phyloP scores from a whole-genome alignment of 2,888 invertebrate species.

The Parnassius apollo region DNA sequence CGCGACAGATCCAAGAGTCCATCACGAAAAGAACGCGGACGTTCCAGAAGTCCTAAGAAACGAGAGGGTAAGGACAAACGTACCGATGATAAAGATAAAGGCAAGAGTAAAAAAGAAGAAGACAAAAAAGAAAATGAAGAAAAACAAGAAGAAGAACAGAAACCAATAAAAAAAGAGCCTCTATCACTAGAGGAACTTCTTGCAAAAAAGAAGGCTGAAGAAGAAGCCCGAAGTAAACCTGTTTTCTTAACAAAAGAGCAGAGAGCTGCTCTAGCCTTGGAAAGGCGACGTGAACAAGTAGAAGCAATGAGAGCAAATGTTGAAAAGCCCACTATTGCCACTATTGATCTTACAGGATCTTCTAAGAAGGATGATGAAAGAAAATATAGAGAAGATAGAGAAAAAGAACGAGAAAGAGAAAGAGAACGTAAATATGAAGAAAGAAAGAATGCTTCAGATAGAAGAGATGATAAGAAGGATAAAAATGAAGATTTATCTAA shows the following conservation, averaged over 20 bases:
- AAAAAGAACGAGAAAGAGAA: constrained; percentile 76
- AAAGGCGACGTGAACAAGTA: constrained; percentile 93
- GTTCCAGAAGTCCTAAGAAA: constrained; percentile 67
- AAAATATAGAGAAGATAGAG: constrained; percentile 66
- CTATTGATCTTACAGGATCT: constrained; percentile 74
- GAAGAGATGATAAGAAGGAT: constrained; percentile 70
- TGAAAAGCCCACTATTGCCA: constrained; percentile 69
- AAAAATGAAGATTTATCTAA: constrained; percentile 76
- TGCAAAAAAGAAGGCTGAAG: constrained; percentile 97
- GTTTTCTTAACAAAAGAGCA: constrained; percentile 98
- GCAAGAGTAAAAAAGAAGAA: constrained; percentile 58
- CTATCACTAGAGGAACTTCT: constrained; percentile 97
- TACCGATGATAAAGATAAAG: constrained; percentile 69
- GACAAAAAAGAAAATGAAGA: constrained; percentile 61
- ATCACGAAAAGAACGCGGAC: constrained; percentile 52
- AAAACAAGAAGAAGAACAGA: constrained; percentile 60
- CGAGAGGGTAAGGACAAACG: constrained; percentile 57
- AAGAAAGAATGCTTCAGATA: constrained; percentile 73
- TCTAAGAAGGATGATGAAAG: constrained; percentile 72
- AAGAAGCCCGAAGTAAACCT: constrained; percentile 96
- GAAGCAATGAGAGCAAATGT: constrained; percentile 87
- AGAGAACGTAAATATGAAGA: constrained; percentile 75
- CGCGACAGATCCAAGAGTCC: constrained; percentile 49
- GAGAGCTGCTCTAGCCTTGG: constrained; percentile 93
- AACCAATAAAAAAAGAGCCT: constrained; percentile 85